phyloP scores from a whole-genome alignment of 2,888 invertebrate genomes.

The Noctua comes region DNA sequence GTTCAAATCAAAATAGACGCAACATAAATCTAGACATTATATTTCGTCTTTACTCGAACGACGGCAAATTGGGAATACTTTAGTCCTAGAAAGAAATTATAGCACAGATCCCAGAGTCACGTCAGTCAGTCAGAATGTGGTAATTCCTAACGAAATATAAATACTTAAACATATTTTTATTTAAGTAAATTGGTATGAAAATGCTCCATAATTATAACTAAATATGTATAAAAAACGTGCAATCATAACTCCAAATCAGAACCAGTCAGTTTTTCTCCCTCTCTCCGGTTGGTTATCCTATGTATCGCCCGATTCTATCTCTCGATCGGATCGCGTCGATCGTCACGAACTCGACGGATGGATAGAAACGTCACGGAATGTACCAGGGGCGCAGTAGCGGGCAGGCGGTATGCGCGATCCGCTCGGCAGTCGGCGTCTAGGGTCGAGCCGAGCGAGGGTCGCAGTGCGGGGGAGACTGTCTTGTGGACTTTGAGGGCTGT shows the following conservation, averaged over 20 bases:
- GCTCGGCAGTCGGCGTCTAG: constrained; percentile 66
- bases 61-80: too few relatives aligned
- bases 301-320: constrained; percentile 14
- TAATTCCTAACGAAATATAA: too few relatives aligned
- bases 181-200: too few relatives aligned
- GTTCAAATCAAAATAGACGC: neutral
- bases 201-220: neutral
- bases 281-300: neutral
- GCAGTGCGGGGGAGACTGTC: constrained; percentile 72
- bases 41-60: neutral
- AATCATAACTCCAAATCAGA: constrained; percentile 9
- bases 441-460: constrained; percentile 67
- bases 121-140: too few relatives aligned
- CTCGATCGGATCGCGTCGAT: constrained; percentile 12
- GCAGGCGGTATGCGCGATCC: constrained; percentile 71
- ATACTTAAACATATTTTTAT: too few relatives aligned
- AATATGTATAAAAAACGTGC: neutral
- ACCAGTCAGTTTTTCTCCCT: neutral
- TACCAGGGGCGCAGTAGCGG: constrained; percentile 78
- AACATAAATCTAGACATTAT: neutral
- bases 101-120: too few relatives aligned
- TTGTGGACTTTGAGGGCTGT: constrained; percentile 63
- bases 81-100: too few relatives aligned
- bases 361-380: constrained; percentile 78
- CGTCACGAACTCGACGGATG: constrained; percentile 58